A percentile compares a stretch with the other conserved stretches of the same genome.
Conservation (phyloP, 2,113 vertebrate species). For the Pterocles orientalis region DNA sequence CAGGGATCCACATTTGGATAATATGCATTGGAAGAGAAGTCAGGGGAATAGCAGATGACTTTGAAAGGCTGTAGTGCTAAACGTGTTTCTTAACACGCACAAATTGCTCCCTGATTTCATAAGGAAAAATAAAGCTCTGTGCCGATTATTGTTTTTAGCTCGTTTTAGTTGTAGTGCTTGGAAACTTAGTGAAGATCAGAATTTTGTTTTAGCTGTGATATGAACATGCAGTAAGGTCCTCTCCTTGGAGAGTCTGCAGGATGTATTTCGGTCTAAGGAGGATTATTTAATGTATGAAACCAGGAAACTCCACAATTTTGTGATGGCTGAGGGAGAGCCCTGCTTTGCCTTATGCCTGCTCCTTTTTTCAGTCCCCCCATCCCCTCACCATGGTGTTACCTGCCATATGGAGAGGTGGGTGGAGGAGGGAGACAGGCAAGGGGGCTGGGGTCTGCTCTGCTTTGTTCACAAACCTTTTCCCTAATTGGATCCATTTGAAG, state of each 20-base stretch:
- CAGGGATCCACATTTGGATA: slow-evolving; percentile 7
- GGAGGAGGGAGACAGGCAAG: rapidly evolving
- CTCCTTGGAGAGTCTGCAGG: neutral
- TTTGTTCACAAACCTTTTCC: neutral
- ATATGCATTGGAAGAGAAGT: slow-evolving; percentile 33
- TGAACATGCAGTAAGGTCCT: neutral
- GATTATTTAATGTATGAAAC: neutral
- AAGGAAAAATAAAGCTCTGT: neutral
- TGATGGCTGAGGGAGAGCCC: neutral
- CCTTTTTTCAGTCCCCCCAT: neutral
- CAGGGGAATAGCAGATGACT: slow-evolving; percentile 29
- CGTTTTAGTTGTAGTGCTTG: neutral
- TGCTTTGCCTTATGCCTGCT: neutral
- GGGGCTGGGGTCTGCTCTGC: neutral
- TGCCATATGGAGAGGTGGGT: neutral
- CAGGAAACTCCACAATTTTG: neutral
- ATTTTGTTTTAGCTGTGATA: neutral
- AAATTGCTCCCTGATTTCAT: slow-evolving; percentile 26
- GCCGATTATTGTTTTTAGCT: neutral
- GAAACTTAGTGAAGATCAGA: neutral
- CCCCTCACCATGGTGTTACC: neutral
- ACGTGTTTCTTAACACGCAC: neutral
- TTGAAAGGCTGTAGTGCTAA: slow-evolving; percentile 8
- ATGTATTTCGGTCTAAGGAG: neutral
- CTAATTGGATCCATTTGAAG: neutral